phyloP scores from a whole-genome alignment of 2,888 invertebrate species.

The Galeopsomyia nigrocyanea region DNA sequence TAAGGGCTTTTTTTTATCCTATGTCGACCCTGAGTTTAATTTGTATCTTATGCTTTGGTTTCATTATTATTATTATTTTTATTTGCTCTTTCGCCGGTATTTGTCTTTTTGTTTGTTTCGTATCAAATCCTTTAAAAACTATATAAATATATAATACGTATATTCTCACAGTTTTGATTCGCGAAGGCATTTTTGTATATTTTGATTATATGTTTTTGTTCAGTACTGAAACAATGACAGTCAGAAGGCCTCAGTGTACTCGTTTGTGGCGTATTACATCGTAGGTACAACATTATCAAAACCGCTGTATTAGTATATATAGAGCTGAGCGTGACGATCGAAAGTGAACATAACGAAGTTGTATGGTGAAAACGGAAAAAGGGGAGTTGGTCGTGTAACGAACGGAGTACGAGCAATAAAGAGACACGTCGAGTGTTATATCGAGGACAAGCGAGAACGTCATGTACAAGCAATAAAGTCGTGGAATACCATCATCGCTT shows the following conservation, averaged over 20 bases:
- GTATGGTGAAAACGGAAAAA: background rate
- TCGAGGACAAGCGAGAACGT: constrained; percentile 47
- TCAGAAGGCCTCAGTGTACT: constrained; percentile 43
- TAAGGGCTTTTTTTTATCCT: constrained; percentile 60
- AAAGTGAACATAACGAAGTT: no score
- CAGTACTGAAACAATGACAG: constrained; percentile 27
- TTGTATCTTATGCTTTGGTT: constrained; percentile 43
- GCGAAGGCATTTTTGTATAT: constrained; percentile 44
- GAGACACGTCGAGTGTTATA: constrained; percentile 37
- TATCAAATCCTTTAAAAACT: constrained; percentile 39
- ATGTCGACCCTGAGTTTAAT: constrained; percentile 66
- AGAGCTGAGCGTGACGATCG: constrained; percentile 16
- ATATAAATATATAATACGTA: constrained; percentile 35
- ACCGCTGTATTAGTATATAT: constrained; percentile 11
- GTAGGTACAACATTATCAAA: background rate
- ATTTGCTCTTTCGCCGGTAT: background rate
- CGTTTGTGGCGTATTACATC: constrained; percentile 1
- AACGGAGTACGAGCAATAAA: constrained; percentile 19
- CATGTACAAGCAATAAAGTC: constrained; percentile 24
- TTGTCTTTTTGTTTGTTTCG: constrained; percentile 38
- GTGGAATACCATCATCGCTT: constrained; percentile 45
- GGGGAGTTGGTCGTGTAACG: no score
- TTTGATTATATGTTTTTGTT: constrained; percentile 15
- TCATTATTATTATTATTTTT: constrained; percentile 8
- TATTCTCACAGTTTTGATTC: constrained; percentile 2